Evolutionary conservation across 2,888 invertebrate species (phyloP), one percentile per base, ranked within the genome.

Genomic region (Campaea margaritaria): DNA sequence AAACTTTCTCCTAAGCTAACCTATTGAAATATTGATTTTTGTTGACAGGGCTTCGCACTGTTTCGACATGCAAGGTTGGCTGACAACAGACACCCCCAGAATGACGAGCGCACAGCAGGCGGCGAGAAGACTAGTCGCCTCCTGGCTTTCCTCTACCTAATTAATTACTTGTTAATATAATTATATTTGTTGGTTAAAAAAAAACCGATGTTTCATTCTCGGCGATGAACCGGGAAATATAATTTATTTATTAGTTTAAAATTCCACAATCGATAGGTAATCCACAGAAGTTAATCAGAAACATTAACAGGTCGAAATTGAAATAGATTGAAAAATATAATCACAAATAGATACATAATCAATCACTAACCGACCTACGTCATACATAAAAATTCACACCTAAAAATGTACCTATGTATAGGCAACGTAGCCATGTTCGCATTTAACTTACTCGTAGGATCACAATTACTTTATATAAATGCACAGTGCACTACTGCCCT

Each of bases 211-310:
- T 45, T 62, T 70, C 78, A 76, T 76, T 78, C 82, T 85, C 85
- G 82, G 78, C 77, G 76, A 61, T 75, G 73, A 72, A 74, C 76
- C 81, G 81, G 85, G 81, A 83, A 81, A 85, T 79, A 84, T 85
- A 81, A 79, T 90, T 89, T 85, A 86, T 88, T 89, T 87, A 87
- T 90, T 89, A 85, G 84, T 86, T 86, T 86, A 78, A 89, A 92
- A 90, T 89, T 89, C 81, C 87, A 90, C 86, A 89, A 87, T 87
- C 83, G 79, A 83, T 82, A 21, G 3, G 21, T 21, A 83, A 83
- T 87, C 82, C 89, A 89, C 87, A 87, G 85, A 85, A 84, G 85
- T 87, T 80, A 86, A 81, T 84, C 78, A 81, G 83, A 84, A 86
- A 85, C 82, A 82, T 82, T 78, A 80, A 85, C 81, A 81, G 82